Conservation (phyloP, 2,888 invertebrate species). For the Napeogenes sylphis region DNA sequence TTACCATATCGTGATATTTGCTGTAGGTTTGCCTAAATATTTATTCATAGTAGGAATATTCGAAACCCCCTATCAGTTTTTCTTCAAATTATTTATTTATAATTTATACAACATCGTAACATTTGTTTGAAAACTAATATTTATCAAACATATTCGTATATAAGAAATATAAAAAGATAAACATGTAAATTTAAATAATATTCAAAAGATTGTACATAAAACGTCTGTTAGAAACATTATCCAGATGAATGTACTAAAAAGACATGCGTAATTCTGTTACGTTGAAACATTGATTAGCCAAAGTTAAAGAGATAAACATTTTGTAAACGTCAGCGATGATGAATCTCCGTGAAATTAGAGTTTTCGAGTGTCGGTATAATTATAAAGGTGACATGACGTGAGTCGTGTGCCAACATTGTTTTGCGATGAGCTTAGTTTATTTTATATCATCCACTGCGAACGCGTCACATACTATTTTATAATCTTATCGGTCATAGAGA, state of each 20-base stretch:
- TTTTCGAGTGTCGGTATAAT: slow-evolving; percentile 61
- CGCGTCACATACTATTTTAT: slow-evolving; percentile 40
- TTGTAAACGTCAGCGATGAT: slow-evolving; percentile 63
- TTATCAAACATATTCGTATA: too few species aligned
- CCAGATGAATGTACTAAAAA: slow-evolving; percentile 13
- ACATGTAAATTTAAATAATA: too few species aligned
- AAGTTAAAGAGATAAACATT: slow-evolving; percentile 57
- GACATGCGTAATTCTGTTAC: slow-evolving; percentile 51
- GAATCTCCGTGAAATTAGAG: slow-evolving; percentile 57
- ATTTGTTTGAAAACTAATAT: too few species aligned
- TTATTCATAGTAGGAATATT: too few species aligned
- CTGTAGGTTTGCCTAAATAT: too few species aligned
- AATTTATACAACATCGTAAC: too few species aligned
- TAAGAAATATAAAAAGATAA: too few species aligned
- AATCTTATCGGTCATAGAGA: slow-evolving; percentile 49
- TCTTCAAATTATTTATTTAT: too few species aligned
- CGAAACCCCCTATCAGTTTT: not conserved
- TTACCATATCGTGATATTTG: too few species aligned
- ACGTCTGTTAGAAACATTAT: not conserved
- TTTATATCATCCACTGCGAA: slow-evolving; percentile 34
- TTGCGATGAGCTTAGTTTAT: slow-evolving; percentile 47
- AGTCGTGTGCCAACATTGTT: slow-evolving; percentile 45
- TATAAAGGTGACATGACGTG: slow-evolving; percentile 57
- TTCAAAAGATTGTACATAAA: too few species aligned
- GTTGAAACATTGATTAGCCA: slow-evolving; percentile 54